These are phyloP conservation scores for Leucophora obtusa DNA, from an alignment of 2,888 invertebrate genomes.

Conservation along the genomic window DNA sequence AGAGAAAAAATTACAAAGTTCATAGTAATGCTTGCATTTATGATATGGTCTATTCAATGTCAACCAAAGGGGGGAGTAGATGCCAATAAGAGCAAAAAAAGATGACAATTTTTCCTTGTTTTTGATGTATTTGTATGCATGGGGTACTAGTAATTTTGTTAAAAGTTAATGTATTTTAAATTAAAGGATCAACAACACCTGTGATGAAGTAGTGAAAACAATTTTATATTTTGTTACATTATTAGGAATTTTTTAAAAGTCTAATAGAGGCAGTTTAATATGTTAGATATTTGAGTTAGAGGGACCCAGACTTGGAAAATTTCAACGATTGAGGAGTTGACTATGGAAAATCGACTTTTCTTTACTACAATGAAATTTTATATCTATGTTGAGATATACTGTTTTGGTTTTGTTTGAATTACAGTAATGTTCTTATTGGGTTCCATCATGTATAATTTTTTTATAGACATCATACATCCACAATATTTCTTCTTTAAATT, in stretches of 20 bases:
- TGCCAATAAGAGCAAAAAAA: neutral
- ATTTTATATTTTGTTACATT: neutral
- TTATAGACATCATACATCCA: too few relatives aligned
- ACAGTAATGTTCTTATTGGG: too few relatives aligned
- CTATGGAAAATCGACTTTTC: too few relatives aligned
- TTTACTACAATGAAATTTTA: too few relatives aligned
- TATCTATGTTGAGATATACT: too few relatives aligned
- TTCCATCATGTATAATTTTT: too few relatives aligned
- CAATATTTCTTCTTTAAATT: too few relatives aligned
- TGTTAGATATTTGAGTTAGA: neutral
- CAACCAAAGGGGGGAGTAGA: neutral
- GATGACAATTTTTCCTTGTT: neutral
- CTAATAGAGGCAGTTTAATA: neutral
- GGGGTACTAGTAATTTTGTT: neutral
- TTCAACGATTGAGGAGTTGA: too few relatives aligned
- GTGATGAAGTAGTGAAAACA: neutral
- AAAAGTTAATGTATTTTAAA: neutral
- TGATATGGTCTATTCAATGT: conserved; percentile 1
- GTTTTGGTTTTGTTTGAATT: too few relatives aligned
- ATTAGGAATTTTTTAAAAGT: neutral
- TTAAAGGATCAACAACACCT: neutral
- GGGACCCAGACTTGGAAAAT: too few relatives aligned
- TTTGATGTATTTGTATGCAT: too few relatives aligned
- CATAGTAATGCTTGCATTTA: neutral
- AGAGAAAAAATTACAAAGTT: neutral